Evolutionary conservation across 2,113 vertebrate species (phyloP), one percentile per base, ranked within the genome.

Genomic region (Cyprinodon variegatus): DNA sequence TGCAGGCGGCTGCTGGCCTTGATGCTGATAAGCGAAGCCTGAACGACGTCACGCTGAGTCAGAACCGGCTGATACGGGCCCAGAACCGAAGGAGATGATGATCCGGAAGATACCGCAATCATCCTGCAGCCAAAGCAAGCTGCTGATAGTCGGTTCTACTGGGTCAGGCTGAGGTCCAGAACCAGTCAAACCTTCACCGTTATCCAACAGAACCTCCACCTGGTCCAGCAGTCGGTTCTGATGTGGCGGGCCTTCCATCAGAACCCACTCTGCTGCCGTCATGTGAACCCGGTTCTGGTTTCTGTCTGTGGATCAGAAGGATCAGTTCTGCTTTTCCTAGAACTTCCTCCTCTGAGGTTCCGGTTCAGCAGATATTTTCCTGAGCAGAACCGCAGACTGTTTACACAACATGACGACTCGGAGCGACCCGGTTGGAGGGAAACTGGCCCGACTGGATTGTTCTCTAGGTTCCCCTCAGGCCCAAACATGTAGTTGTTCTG

Each of bases 371-470:
- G 14, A 65, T 10, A 43, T 65, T 77, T 69, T 29, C 39, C 68
- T 4, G 64, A 76, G 77, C 62, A 12, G 36, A 79, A 59, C 3
- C 13, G 15, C 48, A 50, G 4, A 15, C 48, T 50, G 48, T 57
- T 15, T 20, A 57, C 50, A 10, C 20, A 57, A 57, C 50, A 9
- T 20, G 7, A 20, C 6, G 50, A 45, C 9, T 11, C 43, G 11
- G 4, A 45, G 11, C 9, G 17, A 57, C 3, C 50, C 50, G 7
- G 15, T 20, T 57, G 50, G 50, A 57, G 14, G 17, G 17, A 57
- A 57, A 57, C 50, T 57, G 50, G 50, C 50, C 17, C 4, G 50
- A 57, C 50, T 57, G 50, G 50, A 45, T 45, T 45, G 9, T 45
- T 45, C 43, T 45, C 43, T 11, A 11, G 43, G 43, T 45, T 45